Base-by-base conservation (phyloP, 2,888 invertebrate species). In the Agapetus fuscipes region DNA sequence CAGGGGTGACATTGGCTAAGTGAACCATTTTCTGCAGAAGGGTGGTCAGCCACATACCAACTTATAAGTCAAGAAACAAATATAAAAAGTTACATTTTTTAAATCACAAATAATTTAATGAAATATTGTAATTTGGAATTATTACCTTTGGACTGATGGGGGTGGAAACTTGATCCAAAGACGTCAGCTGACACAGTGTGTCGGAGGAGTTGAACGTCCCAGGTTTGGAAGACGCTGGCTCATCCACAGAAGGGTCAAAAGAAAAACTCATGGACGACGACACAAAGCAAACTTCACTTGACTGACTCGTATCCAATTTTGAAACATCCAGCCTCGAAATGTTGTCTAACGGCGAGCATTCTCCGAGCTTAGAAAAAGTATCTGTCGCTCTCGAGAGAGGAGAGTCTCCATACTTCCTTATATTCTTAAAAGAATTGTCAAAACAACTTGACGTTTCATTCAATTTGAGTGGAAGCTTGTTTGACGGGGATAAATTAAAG, bases 211-310 rank as follows among this genome's bases (percentile, higher is more conserved):
- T 71, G 53, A 62, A 70, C 49, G 68, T 68, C 38, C 61, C 64
- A 45, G 64, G 66, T 34, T 58, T 64, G 9, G 63, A 64, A 4
- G 67, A 70, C 51, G 67, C 66, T 16, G 36, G 43, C 30, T 69
- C 70, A 35, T 68, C 70, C 32, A 55, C 57, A 27, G 69, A 68
- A 36, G 64, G 64, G 50, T 71, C 70, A 43, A 66, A 70, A 24
- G 70, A 68, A 50, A 70, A 69, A 52, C 70, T 70, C 54, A 71
- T 65, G 35, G 70, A 71, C 37, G 70, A 70, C 48, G 70, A 70
- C 30, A 70, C 66, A 52, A 63, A 57, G 53, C 67, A 59, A 55
- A 71, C 65, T 52, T 71, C 70, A 55, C 67, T 70, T 51, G 59
- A 62, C 59, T 67, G 67, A 61, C 67, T 68, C 54, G 59, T 62